These are phyloP conservation scores for Beris morrisii DNA, from an alignment of 2,888 invertebrate species.

Conservation along the genomic window DNA sequence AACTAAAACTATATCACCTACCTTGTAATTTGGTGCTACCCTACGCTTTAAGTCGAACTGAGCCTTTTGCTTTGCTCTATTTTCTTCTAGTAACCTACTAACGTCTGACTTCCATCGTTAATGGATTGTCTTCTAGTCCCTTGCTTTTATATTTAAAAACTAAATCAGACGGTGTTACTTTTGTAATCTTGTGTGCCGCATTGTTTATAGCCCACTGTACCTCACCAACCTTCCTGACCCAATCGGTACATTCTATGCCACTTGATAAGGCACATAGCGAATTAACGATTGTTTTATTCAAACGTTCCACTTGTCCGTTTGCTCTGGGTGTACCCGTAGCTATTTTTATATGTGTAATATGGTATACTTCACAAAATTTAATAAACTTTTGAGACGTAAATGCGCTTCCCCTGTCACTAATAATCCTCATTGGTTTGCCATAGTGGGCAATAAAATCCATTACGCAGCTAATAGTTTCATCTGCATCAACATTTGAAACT, in stretches of 20 bases:
- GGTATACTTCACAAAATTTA: conserved; percentile 32
- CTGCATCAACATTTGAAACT: not conserved
- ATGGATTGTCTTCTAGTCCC: not conserved
- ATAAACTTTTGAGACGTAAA: conserved; percentile 38
- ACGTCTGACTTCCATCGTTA: too few species aligned
- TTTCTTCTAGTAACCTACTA: too few species aligned
- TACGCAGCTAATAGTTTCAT: not conserved
- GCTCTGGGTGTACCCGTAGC: conserved; percentile 39
- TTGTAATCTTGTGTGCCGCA: conserved; percentile 39
- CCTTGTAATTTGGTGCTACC: too few species aligned
- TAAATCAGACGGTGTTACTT: not conserved
- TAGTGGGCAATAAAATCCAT: conserved; percentile 38
- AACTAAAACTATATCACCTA: too few species aligned
- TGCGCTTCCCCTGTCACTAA: conserved; percentile 41
- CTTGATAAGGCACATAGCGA: conserved; percentile 37
- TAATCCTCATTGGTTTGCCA: conserved; percentile 39
- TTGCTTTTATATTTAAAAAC: not conserved
- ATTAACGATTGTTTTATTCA: conserved; percentile 29
- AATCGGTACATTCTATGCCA: conserved; percentile 36
- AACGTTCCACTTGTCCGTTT: conserved; percentile 21
- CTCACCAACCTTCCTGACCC: conserved; percentile 39
- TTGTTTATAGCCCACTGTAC: conserved; percentile 40
- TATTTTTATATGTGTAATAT: conserved; percentile 40
- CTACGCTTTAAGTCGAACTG: too few species aligned
- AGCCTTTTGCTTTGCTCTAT: too few species aligned